Base-by-base conservation (phyloP, 2,113 vertebrate genomes). In the Mesocricetus auratus region DNA sequence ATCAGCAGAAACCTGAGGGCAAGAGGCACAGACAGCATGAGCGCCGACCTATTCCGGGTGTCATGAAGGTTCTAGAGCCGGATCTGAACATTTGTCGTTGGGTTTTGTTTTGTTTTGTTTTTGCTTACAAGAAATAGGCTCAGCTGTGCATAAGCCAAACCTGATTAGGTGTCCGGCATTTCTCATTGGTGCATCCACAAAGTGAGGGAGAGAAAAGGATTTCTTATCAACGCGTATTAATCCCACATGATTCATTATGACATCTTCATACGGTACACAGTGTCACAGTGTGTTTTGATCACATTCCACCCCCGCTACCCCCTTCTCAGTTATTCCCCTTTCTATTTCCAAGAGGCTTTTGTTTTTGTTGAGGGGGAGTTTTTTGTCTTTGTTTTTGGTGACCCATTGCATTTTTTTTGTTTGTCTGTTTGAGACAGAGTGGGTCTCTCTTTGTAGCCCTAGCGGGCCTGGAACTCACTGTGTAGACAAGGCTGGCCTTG, bases 1-100 rank as follows among this genome's bases (percentile, higher is more conserved):
- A 99, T 99, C 98, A 99, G 86, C 47, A 99, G 98, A 97, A 99
- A 99, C 97, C 99, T 99, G 98, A 69, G 97, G 79, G 6, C 22
- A 87, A 93, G 29, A 19, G 98, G 77, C 71, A 82, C 69, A 94
- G 74, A 86, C 3, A 1, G 19, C 53, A 47, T 81, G 50, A 5
- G 12, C 22, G 5, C 7, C 53, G 78, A 5, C 16, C 36, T 4
- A 3, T 9, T 64, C 82, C 7, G 60, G 82, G 5, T 33, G 29
- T 7, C 29, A 3, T 21, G 64, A 77, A 74, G 21, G 39, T n/a
- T 81, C 15, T 21, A 42, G 3, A 7, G 16, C 10, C 82, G 16
- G 36, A 39, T 42, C 5, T 39, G 4, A 56, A 58, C 22, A 53
- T 5, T 16, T 6, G 13, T 78, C 62, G 17, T 36, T 68, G 21